These are phyloP conservation scores for Sabellastarte sp. DNA, from an alignment of 2,888 invertebrate genomes.

Conservation along the genomic window DNA sequence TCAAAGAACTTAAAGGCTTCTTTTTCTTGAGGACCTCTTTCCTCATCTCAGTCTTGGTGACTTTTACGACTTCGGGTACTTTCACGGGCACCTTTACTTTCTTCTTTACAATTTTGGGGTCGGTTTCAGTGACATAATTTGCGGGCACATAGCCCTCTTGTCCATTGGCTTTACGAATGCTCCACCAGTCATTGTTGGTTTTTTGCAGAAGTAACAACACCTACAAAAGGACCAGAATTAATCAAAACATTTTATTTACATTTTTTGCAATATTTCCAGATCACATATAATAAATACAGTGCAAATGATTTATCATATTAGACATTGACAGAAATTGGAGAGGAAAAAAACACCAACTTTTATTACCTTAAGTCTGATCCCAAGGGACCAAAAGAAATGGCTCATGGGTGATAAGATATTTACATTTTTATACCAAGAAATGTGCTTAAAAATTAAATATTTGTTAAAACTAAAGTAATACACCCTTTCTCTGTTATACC, in stretches of 20 bases:
- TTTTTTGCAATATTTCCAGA: no score
- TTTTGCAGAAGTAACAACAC: slow-evolving; percentile 89
- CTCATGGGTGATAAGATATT: no score
- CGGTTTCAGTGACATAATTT: slow-evolving; percentile 90
- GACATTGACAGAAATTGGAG: neutral
- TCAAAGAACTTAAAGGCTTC: slow-evolving; percentile 43
- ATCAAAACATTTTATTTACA: no score
- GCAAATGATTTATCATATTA: neutral
- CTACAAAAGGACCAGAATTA: slow-evolving; percentile 53
- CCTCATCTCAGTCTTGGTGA: slow-evolving; percentile 71
- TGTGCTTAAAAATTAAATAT: no score
- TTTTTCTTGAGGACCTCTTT: slow-evolving; percentile 38
- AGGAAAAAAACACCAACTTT: neutral
- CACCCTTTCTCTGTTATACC: no score
- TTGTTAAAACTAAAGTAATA: no score
- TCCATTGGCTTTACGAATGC: slow-evolving; percentile 87
- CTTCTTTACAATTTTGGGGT: slow-evolving; percentile 69
- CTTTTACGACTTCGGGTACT: slow-evolving; percentile 78
- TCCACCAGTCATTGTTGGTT: slow-evolving; percentile 99
- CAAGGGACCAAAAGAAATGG: no score
- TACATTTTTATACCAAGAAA: no score
- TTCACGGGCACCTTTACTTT: slow-evolving; percentile 76
- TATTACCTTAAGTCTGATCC: neutral
- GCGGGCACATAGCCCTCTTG: slow-evolving; percentile 96
- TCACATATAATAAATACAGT: neutral